A percentile compares a stretch with the other conserved stretches of the same genome.
Evolutionary conservation across 2,113 vertebrate species (phyloP).

Genomic region (Pitta sordida): DNA sequence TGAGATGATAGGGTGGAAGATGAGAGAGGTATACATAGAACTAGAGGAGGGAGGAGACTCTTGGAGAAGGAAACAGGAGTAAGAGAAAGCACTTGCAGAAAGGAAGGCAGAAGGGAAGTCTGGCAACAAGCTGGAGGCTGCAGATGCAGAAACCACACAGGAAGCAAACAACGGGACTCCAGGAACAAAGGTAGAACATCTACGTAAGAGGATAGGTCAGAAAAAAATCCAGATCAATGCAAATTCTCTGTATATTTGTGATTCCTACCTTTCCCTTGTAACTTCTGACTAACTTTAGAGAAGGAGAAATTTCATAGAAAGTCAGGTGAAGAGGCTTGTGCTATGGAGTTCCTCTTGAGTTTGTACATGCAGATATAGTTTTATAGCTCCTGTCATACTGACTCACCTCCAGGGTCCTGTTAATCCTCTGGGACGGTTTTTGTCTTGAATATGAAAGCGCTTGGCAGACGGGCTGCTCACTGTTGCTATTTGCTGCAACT

Average conservation of each 20-base stretch:
- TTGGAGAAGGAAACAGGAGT: not conserved
- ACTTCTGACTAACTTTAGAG: not conserved
- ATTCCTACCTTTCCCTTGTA: not conserved
- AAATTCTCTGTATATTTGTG: not conserved
- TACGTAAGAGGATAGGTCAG: not conserved
- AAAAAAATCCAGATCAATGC: not conserved
- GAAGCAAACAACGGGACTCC: not conserved
- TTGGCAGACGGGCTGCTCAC: not conserved
- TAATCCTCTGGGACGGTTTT: not conserved
- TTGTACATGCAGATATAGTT: not conserved
- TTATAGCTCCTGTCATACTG: not conserved
- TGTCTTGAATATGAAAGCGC: not conserved
- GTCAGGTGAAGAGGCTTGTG: not conserved
- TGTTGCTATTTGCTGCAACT: not conserved
- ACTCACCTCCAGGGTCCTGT: not conserved
- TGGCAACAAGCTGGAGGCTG: not conserved
- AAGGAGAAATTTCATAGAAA: not conserved
- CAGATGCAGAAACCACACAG: not conserved
- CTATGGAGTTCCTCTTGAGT: not conserved
- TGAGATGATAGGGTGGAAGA: slow-evolving; percentile 1
- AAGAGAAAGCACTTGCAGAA: not conserved
- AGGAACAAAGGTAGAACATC: slow-evolving; percentile 42
- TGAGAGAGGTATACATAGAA: not conserved
- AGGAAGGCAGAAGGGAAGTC: not conserved
- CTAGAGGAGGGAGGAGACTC: not conserved